Conservation (phyloP, 2,113 vertebrate genomes). For the Oncorhynchus mykiss region DNA sequence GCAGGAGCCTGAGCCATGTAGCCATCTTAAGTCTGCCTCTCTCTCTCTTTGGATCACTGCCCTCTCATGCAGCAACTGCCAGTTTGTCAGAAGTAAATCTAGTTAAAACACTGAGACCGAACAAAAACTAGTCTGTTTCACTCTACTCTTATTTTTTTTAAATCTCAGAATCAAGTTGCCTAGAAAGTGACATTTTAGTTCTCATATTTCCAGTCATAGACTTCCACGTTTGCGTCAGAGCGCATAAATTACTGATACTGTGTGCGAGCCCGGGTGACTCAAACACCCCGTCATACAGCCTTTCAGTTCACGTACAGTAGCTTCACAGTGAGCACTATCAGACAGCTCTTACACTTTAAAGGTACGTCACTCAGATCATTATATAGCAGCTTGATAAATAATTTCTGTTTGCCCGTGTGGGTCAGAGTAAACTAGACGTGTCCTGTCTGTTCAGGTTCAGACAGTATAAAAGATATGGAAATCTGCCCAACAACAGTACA, state of each 20-base stretch:
- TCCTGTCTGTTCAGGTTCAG: background rate
- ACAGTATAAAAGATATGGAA: background rate
- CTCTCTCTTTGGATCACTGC: slow-evolving; percentile 17
- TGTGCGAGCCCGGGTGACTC: background rate
- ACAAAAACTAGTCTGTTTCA: background rate
- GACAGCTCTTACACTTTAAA: background rate
- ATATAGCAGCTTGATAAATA: background rate
- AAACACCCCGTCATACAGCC: background rate
- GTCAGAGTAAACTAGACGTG: background rate
- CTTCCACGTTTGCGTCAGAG: background rate
- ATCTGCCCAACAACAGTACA: background rate
- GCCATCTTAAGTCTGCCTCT: slow-evolving; percentile 1
- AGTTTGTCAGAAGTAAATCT: background rate
- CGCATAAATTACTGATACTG: background rate
- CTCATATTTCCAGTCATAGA: background rate
- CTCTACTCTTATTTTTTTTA: no score
- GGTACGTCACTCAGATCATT: background rate
- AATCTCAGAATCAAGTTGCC: background rate
- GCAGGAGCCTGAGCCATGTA: background rate
- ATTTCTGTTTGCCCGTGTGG: background rate
- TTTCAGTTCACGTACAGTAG: background rate
- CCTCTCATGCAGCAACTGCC: background rate
- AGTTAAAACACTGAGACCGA: background rate
- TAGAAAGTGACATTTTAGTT: background rate
- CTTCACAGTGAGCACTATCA: background rate